phyloP scores from a whole-genome alignment of 2,797 vertebrate genomes.

The Microctenopoma lineatum region DNA sequence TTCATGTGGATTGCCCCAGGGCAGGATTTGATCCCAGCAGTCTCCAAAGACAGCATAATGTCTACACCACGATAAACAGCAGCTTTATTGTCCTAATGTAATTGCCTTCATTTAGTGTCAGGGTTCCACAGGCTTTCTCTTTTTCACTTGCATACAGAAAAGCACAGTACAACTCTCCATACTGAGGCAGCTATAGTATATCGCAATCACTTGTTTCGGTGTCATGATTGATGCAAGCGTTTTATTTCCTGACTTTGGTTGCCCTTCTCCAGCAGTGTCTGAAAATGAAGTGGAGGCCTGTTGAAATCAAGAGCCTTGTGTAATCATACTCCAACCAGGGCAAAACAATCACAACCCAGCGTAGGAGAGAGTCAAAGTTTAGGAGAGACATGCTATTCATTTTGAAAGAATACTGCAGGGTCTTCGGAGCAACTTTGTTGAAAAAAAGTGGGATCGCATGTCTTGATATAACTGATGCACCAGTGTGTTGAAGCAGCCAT shows the following conservation, averaged over 20 bases:
- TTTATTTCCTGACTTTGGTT: slow-evolving; percentile 58
- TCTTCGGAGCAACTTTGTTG: slow-evolving; percentile 36
- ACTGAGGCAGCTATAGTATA: slow-evolving; percentile 22
- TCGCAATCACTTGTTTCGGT: slow-evolving; percentile 38
- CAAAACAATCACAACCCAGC: slow-evolving; percentile 73
- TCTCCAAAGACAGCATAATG: slow-evolving; percentile 49
- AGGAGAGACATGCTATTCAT: slow-evolving; percentile 74
- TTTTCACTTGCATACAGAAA: slow-evolving; percentile 21
- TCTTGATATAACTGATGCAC: slow-evolving; percentile 38
- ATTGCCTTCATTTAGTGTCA: slow-evolving; percentile 58
- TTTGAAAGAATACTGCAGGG: slow-evolving; percentile 66
- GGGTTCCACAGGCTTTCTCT: slow-evolving; percentile 39
- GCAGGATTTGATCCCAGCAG: slow-evolving; percentile 44
- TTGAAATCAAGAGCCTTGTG: slow-evolving; percentile 72
- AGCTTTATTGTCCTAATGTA: slow-evolving; percentile 69
- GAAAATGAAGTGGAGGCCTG: slow-evolving; percentile 60
- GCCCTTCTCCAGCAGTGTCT: slow-evolving; percentile 37
- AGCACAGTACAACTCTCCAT: slow-evolving; percentile 25
- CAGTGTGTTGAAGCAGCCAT: slow-evolving; percentile 20
- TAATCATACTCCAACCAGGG: slow-evolving; percentile 75
- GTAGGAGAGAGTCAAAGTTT: slow-evolving; percentile 73
- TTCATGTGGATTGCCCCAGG: slow-evolving; percentile 37
- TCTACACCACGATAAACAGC: slow-evolving; percentile 41
- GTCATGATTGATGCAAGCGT: slow-evolving; percentile 33
- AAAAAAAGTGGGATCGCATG: slow-evolving; percentile 25